A percentile compares a stretch with the other conserved stretches of the same genome.
phyloP scores from a whole-genome alignment of 2,113 vertebrate species.

The Antidorcas marsupialis region DNA sequence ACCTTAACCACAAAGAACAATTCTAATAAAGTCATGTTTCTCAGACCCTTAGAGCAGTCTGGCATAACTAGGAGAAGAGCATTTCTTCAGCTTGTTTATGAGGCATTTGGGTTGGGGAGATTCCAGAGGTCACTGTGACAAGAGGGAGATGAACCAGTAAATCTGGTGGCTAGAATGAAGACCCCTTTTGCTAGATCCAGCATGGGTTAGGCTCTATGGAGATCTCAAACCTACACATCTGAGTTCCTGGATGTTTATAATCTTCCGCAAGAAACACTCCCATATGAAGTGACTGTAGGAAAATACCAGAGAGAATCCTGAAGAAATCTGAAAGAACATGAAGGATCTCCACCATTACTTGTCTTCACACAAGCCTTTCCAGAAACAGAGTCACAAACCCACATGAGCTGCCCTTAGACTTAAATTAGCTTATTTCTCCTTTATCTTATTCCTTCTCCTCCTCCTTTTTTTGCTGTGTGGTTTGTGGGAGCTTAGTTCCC shows the following conservation, averaged over 20 bases:
- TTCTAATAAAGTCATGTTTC: background rate
- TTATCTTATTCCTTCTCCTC: background rate
- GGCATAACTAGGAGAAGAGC: background rate
- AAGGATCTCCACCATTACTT: background rate
- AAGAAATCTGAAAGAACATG: background rate
- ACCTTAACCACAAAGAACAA: background rate
- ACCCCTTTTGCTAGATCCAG: background rate
- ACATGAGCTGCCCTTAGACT: background rate
- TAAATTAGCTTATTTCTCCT: background rate
- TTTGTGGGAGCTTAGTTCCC: background rate
- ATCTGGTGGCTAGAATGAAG: background rate
- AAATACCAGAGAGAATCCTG: background rate
- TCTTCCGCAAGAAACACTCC: background rate
- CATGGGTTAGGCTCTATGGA: fast-evolving
- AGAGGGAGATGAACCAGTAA: background rate
- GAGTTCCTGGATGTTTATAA: background rate
- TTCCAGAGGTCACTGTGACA: background rate
- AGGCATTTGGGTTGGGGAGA: background rate
- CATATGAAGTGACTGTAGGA: background rate
- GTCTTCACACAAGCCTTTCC: background rate
- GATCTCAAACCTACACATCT: background rate
- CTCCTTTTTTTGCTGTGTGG: background rate
- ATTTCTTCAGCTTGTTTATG: background rate
- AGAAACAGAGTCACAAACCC: background rate
- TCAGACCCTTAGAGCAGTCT: background rate